These are phyloP conservation scores for Tichodroma muraria DNA, from an alignment of 2,113 vertebrate genomes.

Conservation along the genomic window DNA sequence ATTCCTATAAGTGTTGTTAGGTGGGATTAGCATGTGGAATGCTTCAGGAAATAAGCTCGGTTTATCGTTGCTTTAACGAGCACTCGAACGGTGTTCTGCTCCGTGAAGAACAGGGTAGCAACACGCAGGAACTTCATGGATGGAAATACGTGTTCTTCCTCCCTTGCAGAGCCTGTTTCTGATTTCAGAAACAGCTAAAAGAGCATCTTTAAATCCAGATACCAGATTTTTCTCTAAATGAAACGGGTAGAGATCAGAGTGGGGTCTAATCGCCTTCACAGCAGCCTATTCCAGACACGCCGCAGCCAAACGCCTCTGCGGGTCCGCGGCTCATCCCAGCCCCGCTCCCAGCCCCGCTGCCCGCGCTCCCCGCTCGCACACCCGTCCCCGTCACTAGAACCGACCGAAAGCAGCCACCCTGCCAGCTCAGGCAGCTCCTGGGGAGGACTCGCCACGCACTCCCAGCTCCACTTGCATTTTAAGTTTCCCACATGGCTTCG, in stretches of 20 bases:
- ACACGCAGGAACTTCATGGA: neutral
- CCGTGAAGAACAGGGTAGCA: neutral
- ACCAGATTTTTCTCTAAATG: neutral
- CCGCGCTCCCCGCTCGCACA: neutral
- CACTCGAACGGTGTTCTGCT: neutral
- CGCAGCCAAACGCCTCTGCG: neutral
- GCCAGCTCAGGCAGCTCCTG: neutral
- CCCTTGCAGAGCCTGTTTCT: neutral
- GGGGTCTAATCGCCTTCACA: accelerated
- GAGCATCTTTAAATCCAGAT: neutral
- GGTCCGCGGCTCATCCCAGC: accelerated
- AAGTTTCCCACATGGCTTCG: constrained; percentile 1
- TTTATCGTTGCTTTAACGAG: neutral
- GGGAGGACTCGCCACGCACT: neutral
- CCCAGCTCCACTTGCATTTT: neutral
- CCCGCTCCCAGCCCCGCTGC: accelerated
- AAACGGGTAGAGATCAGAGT: neutral
- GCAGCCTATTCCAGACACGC: accelerated
- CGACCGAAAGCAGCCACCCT: accelerated
- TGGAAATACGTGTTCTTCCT: neutral
- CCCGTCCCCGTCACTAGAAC: accelerated
- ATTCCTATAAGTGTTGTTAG: neutral
- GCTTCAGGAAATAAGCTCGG: neutral
- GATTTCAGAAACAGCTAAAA: neutral
- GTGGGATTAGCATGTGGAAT: neutral